A percentile compares a stretch with the other conserved stretches of the same genome.
Evolutionary conservation across 2,113 vertebrate genomes (phyloP).

Genomic region (Halichoerus grypus): DNA sequence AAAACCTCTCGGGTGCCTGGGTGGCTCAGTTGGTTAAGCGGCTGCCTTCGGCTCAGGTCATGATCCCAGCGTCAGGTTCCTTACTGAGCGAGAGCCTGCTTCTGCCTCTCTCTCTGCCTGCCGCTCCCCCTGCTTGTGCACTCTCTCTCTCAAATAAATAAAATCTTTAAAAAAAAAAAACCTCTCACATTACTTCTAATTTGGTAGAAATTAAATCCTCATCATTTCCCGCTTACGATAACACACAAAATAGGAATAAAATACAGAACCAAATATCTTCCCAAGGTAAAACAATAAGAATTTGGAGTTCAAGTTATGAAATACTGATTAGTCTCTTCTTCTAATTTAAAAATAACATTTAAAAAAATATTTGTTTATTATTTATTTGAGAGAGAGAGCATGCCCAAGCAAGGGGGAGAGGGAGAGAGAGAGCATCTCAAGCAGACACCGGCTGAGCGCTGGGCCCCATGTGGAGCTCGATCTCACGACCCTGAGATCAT

Average conservation of each 20-base stretch:
- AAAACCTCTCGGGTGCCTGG: neutral
- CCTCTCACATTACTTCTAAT: constrained; percentile 12
- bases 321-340: neutral
- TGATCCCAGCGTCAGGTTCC: too few species aligned
- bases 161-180: neutral
- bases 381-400: neutral
- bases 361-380: neutral
- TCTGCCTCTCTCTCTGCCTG: too few species aligned
- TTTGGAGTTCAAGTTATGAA: constrained; percentile 27
- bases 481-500: neutral
- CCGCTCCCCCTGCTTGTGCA: too few species aligned
- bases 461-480: neutral
- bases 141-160: too few species aligned
- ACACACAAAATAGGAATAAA: constrained; percentile 49
- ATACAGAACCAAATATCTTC: neutral
- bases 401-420: neutral
- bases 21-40: too few species aligned
- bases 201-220: constrained; percentile 22
- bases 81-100: too few species aligned
- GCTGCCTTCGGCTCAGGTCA: too few species aligned
- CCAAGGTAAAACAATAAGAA: neutral
- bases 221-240: neutral
- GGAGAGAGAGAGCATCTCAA: neutral
- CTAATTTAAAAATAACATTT: constrained; percentile 5
- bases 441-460: neutral